A percentile compares a stretch with the other conserved stretches of the same genome.
Evolutionary conservation across 2,797 vertebrate species (phyloP).

Genomic region (Nasua narica): DNA sequence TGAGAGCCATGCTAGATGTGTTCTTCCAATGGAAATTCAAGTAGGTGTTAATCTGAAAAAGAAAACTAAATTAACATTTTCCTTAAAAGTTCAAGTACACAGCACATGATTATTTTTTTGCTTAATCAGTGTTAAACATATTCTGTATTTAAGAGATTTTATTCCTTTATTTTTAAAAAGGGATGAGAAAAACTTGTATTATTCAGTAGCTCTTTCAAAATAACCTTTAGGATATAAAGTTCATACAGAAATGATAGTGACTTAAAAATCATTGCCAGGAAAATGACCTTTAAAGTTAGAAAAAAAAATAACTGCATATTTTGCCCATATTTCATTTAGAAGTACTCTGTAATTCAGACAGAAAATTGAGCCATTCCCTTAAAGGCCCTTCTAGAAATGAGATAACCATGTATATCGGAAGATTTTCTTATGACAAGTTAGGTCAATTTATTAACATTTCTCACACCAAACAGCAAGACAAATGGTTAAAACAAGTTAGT

Average conservation of each 20-base stretch:
- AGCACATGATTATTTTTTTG: neutral
- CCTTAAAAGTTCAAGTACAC: neutral
- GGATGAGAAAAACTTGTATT: neutral
- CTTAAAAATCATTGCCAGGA: neutral
- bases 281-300: neutral
- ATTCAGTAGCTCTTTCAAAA: neutral
- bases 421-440: neutral
- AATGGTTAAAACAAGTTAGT: neutral
- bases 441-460: neutral
- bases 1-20: neutral
- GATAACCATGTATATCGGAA: neutral
- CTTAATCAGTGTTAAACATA: neutral
- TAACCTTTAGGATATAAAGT: neutral
- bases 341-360: neutral
- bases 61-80: neutral
- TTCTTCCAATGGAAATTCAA: neutral
- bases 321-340: neutral
- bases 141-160: neutral
- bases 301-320: neutral
- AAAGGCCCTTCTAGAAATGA: neutral
- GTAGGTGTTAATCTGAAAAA: neutral
- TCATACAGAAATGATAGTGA: neutral
- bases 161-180: neutral
- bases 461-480: neutral
- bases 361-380: neutral